Evolutionary conservation across 2,888 invertebrate genomes (phyloP), one percentile per base, ranked within the genome.

Genomic region (Nemotelus nigrinus): DNA sequence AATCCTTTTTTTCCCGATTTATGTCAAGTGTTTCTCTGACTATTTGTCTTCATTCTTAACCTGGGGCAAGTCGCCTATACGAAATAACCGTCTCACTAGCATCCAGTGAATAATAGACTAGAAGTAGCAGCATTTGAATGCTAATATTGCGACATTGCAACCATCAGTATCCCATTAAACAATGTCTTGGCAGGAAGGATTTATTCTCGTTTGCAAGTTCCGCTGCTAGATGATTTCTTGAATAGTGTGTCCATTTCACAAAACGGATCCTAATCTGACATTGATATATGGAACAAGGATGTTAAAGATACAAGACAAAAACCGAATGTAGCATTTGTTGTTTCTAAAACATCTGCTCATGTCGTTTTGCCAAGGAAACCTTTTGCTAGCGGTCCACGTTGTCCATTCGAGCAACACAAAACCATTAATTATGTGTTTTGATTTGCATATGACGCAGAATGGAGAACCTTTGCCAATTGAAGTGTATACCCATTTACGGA

Each of bases 181-280:
- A 67, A 48, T 67, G 67, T 48, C 67, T 67, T 67, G n/a, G n/a
- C 10, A 47, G 0, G 2, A 3, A 44, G 67, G 50, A 48, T 67
- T 67, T 48, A 67, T 67, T 25, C 67, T 50, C 67, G 25, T 48
- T 67, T 50, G 50, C 2, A 10, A 67, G 50, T 48, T 67, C 67
- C 48, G 50, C 48, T 67, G 47, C n/a, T 67, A 67, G n/a, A 67
- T 67, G 67, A 67, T 48, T 67, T 50, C 48, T 48, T 48, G 39
- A 65, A 47, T 45, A 45, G 50, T 50, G 67, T 67, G 67, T 67
- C 67, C 67, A 67, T 67, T 67, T 48, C 48, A 67, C 67, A 67
- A 67, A 67, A 67, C 67, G 48, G 67, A 67, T 47, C 45, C 67
- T 67, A 67, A 67, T 67, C 67, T 67, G 67, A 67, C 67, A 48